Evolutionary conservation across 2,888 invertebrate species (phyloP).

Genomic region (Epicampocera succincta): DNA sequence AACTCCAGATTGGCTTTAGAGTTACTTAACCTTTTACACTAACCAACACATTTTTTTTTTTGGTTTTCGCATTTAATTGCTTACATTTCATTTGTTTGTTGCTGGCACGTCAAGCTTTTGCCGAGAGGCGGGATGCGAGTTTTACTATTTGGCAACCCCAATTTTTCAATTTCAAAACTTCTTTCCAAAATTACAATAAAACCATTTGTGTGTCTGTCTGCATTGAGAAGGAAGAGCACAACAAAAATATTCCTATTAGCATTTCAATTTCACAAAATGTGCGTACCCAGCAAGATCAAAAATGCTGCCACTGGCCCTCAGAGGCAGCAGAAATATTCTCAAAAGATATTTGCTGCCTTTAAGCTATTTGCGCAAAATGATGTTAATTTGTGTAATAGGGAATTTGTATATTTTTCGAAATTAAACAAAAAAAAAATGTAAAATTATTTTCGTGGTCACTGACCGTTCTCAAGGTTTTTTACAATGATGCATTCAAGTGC

Average conservation of each 20-base stretch:
- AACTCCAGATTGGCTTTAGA: too few relatives aligned
- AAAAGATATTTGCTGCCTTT: slow-evolving; percentile 36
- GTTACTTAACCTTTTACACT: too few relatives aligned
- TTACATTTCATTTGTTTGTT: too few relatives aligned
- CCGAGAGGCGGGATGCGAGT: too few relatives aligned
- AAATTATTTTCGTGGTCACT: slow-evolving; percentile 76
- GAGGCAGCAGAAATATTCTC: slow-evolving; percentile 31
- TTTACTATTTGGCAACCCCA: too few relatives aligned
- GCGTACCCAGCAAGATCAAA: slow-evolving; percentile 34
- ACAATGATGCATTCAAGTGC: slow-evolving; percentile 71
- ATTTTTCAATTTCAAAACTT: too few relatives aligned
- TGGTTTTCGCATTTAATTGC: too few relatives aligned
- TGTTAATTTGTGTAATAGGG: slow-evolving; percentile 71
- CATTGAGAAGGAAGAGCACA: neutral
- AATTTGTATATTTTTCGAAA: slow-evolving; percentile 75
- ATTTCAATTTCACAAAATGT: slow-evolving; percentile 40
- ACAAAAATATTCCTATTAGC: slow-evolving; percentile 3
- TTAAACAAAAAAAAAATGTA: slow-evolving; percentile 8
- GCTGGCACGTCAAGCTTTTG: too few relatives aligned
- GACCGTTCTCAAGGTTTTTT: slow-evolving; percentile 80
- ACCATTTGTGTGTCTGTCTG: too few relatives aligned
- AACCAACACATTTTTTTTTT: too few relatives aligned
- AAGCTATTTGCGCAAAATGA: slow-evolving; percentile 21
- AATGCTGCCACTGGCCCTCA: slow-evolving; percentile 25
- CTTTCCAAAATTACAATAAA: too few relatives aligned